Conservation (phyloP, 1,140 invertebrate species). For the Diorhabda sublineata region DNA sequence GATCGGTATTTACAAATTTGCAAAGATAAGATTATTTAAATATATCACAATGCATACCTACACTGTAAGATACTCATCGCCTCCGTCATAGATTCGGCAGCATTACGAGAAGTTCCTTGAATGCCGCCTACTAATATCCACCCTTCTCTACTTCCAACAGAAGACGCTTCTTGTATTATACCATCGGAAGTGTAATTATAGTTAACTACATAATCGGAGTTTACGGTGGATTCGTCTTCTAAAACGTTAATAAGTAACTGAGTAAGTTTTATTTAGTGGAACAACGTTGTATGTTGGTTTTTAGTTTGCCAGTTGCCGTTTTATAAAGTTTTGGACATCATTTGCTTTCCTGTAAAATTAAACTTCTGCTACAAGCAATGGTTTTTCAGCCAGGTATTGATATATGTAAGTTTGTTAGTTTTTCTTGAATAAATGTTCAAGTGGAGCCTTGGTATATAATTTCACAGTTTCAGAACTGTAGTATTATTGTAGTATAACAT, state of each 20-base stretch:
- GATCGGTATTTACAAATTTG: neutral
- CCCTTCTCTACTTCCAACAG: constrained; percentile 53
- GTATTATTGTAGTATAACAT: neutral
- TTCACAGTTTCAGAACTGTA: neutral
- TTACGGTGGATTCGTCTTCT: neutral
- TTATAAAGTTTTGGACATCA: no score
- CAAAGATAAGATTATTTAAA: neutral
- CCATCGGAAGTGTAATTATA: constrained; percentile 6
- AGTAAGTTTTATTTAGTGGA: neutral
- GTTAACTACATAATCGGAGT: neutral
- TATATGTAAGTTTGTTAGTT: neutral
- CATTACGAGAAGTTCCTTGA: constrained; percentile 54
- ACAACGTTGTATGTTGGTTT: no score
- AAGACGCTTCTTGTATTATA: constrained; percentile 19
- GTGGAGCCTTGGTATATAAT: neutral
- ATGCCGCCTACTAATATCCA: constrained; percentile 81
- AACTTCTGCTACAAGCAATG: no score
- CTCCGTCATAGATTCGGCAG: constrained; percentile 57
- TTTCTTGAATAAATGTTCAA: neutral
- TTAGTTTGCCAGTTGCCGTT: no score
- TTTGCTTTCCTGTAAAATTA: no score
- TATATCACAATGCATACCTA: constrained; percentile 59
- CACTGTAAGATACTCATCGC: constrained; percentile 73
- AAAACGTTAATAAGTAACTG: neutral
- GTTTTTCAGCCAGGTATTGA: no score